Evolutionary conservation across 2,797 vertebrate genomes (phyloP), one percentile per base, ranked within the genome.

Genomic region (Lateolabrax maculatus): DNA sequence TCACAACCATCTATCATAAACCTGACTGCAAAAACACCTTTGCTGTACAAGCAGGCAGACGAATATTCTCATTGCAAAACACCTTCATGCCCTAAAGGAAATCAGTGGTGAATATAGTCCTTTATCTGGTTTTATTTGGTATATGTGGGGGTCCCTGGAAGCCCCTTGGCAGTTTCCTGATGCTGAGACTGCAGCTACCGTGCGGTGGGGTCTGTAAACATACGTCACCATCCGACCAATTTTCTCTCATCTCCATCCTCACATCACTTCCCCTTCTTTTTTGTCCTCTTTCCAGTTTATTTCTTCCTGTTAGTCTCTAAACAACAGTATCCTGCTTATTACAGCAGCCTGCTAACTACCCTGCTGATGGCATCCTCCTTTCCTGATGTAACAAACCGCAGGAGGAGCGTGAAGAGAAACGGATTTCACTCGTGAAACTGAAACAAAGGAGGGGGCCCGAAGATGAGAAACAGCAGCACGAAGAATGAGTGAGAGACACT

Each of bases 141-240:
- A 55, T 83, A 69, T 66, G 51, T 70, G 52, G 81, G 69, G 85
- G 92, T 93, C 94, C 85, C 80, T 27, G 51, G 92, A 94, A 95
- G 86, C 86, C 88, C n/a, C 77, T 90, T 84, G 85, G 90, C 85
- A 75, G 92, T 75, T 84, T 88, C 31, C 88, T 34, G 29, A 68
- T 57, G 65, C 63, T 94, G 92, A 93, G 84, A 88, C 85, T 77
- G 88, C 90, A 92, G 90, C 84, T 89, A 91, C 86, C 76, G 77
- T 75, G 41, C 34, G 29, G 19, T 36, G 18, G 48, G n/a, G 8
- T 31, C 23, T 21, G 19, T 16, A 73, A 84, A 90, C 52, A 94
- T 94, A 79, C 77, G 73, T 68, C 65, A 56, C 60, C 27, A 19
- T 66, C 57, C 37, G 31, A 55, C 39, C 52, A 51, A 62, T 57